Conservation (phyloP, 2,888 invertebrate species). For the Agrilus cyanescens region DNA sequence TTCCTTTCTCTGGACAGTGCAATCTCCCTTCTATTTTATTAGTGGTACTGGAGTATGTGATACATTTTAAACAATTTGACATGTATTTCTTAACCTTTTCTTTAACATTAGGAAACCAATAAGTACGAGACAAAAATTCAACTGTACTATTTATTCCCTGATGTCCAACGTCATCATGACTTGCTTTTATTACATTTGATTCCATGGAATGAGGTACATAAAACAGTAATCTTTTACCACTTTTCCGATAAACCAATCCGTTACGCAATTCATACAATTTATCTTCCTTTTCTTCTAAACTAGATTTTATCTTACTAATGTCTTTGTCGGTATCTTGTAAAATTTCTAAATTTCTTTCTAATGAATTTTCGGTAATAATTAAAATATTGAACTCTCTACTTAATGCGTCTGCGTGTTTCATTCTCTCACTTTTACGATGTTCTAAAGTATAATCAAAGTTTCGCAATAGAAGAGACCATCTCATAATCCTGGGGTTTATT, state of each 20-base stretch:
- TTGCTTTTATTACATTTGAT: not conserved
- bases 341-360: not conserved
- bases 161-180: too few species aligned
- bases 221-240: not conserved
- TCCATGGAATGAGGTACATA: not conserved
- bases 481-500: too few species aligned
- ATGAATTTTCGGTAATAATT: not conserved
- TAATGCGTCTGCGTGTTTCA: constrained; percentile 1
- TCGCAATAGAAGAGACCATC: not conserved
- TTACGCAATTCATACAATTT: constrained; percentile 1
- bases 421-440: not conserved
- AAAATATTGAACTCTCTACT: not conserved
- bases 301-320: not conserved
- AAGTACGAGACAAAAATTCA: not conserved
- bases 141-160: too few species aligned
- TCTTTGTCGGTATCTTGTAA: not conserved
- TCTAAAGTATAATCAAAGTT: constrained; percentile 1
- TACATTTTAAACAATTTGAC: constrained; percentile 1
- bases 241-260: constrained; percentile 1
- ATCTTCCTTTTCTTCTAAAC: not conserved
- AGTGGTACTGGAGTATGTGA: not conserved
- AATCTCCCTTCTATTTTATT: not conserved
- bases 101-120: not conserved
- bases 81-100: not conserved
- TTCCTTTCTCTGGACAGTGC: not conserved